phyloP scores from a whole-genome alignment of 1,140 invertebrate species.

The Oncopodura yosiiana region DNA sequence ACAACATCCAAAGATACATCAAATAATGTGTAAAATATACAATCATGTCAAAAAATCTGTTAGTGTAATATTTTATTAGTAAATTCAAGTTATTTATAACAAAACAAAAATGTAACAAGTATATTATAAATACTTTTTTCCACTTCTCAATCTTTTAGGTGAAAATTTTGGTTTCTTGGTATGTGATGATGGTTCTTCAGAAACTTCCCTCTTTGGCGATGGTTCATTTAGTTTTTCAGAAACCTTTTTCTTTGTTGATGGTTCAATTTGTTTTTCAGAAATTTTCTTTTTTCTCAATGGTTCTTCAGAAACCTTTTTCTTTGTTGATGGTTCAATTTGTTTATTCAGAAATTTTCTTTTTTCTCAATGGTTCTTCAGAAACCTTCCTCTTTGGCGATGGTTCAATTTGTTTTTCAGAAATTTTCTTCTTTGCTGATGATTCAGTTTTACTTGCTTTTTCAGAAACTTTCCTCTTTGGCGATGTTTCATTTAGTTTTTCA shows the following conservation, averaged over 20 bases:
- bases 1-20: no score
- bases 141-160: slow-evolving; percentile 10
- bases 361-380: neutral
- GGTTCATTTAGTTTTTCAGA: neutral
- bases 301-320: neutral
- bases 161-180: neutral
- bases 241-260: neutral
- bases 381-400: neutral
- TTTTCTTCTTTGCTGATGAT: neutral
- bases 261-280: neutral
- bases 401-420: no score
- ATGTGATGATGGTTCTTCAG: neutral
- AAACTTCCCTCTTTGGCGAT: neutral
- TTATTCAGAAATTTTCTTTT: neutral
- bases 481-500: no score
- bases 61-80: neutral
- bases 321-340: neutral
- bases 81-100: no score
- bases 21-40: no score
- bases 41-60: neutral
- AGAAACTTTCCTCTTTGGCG: neutral
- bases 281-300: neutral
- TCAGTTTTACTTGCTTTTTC: neutral
- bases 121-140: no score
- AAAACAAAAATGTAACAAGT: no score